Conservation (phyloP, 2,888 invertebrate species). For the Apantesis nais region DNA sequence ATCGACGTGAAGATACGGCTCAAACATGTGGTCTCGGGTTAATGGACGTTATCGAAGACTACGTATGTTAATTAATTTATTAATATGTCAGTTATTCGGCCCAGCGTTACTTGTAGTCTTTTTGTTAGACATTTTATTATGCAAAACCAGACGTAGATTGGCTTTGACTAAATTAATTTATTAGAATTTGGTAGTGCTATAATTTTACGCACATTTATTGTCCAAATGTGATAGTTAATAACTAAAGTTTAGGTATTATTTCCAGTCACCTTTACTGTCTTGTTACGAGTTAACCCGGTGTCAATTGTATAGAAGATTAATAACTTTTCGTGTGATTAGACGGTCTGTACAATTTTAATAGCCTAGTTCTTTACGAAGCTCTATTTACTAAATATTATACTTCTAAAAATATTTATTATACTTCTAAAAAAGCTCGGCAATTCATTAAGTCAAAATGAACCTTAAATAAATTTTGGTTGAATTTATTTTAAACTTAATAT, state of each 20-base stretch:
- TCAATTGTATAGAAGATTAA: conserved; percentile 31
- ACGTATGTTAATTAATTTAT: conserved; percentile 74
- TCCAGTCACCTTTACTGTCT: conserved; percentile 74
- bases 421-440: conserved; percentile 42
- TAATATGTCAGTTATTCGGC: conserved; percentile 70
- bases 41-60: conserved; percentile 79
- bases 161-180: conserved; percentile 59
- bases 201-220: conserved; percentile 40
- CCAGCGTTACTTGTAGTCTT: conserved; percentile 65
- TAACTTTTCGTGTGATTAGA: conserved; percentile 26
- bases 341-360: conserved; percentile 23
- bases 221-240: conserved; percentile 48
- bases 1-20: conserved; percentile 72
- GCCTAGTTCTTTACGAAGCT: conserved; percentile 46
- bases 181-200: conserved; percentile 43
- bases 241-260: conserved; percentile 53
- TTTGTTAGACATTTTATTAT: conserved; percentile 51
- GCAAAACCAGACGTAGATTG: conserved; percentile 73
- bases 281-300: conserved; percentile 51
- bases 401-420: too few species aligned
- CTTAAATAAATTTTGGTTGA: conserved; percentile 26
- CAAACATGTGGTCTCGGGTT: conserved; percentile 84
- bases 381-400: too few species aligned
- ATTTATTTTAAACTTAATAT: conserved; percentile 34
- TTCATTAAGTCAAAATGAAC: conserved; percentile 24